Base-by-base conservation (phyloP, 2,888 invertebrate species). In the Aleiodes alternator region DNA sequence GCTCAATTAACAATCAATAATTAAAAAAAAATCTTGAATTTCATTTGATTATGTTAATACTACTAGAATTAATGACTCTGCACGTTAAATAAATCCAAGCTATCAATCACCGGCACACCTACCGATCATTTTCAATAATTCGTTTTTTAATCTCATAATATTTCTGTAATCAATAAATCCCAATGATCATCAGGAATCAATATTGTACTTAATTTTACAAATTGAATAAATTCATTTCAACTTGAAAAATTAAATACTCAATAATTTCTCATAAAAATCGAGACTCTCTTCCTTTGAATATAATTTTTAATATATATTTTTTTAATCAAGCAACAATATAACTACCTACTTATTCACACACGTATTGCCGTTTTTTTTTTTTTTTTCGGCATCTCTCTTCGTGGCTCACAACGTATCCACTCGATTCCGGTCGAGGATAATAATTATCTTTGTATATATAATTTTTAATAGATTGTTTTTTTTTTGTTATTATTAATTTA, bases 341-440 rank as follows among this genome's bases (percentile, higher is more conserved):
- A 34, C 59, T 59, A 59, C 16, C 64, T 64, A 64, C 43, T 34
- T 59, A 59, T 64, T 64, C 64, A 64, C 64, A 43, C 64, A 64
- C 64, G 14, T 64, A 34, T 64, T 16, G 43, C 14, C 43, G 23
- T 1, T 23, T 23, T 23, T 23, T 23, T 23, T 23, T 23, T 23
- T 23, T 14, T 48, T 64, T 48, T 23, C 48, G 23, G 64, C 64
- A 43, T 43, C 43, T 9, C 9, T 43, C 43, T 23, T 43, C 43
- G 43, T 43, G 43, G 3, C 3, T 43, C 75, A 34, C 34, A 80
- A 79, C 76, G 75, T 77, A 78, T 69, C 75, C 69, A 72, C 78
- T 78, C 72, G 29, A 77, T 72, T 77, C 77, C 73, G 75, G 77
- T 78, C 73, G 77, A 78, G 75, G 75, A 75, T 79, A 76, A 76